phyloP scores from a whole-genome alignment of 1,140 invertebrate genomes.

The Leguminivora glycinivorella region DNA sequence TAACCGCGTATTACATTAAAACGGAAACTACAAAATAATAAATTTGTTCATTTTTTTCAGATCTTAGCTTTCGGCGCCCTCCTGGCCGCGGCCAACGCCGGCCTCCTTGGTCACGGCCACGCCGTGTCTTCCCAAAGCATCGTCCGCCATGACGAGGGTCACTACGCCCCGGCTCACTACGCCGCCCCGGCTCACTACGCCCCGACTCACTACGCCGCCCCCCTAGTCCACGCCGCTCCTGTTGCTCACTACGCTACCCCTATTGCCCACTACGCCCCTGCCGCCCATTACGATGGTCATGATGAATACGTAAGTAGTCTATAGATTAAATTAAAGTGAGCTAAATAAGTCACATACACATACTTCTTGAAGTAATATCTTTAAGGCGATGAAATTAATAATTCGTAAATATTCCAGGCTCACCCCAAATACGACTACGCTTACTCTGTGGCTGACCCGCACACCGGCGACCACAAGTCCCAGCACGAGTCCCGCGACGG shows the following conservation, averaged over 20 bases:
- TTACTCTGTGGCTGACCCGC: constrained; percentile 77
- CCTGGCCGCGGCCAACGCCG: constrained; percentile 53
- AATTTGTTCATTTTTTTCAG: constrained; percentile 33
- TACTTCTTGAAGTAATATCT: not conserved
- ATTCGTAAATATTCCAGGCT: constrained; percentile 39
- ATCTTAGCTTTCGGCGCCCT: constrained; percentile 50
- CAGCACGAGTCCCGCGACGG: constrained; percentile 62
- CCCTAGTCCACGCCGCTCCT: constrained; percentile 36
- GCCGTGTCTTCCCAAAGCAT: constrained; percentile 71
- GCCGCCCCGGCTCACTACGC: constrained; percentile 32
- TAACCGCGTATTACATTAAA: not conserved
- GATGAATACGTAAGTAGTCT: constrained; percentile 54
- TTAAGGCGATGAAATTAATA: not conserved
- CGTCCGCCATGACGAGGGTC: constrained; percentile 58
- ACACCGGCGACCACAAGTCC: constrained; percentile 61
- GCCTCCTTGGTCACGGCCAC: constrained; percentile 46
- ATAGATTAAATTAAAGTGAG: no score
- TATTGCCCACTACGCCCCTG: constrained; percentile 35
- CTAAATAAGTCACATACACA: no score
- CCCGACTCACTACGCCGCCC: constrained; percentile 47
- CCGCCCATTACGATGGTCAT: constrained; percentile 46
- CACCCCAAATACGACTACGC: constrained; percentile 74
- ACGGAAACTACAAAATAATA: not conserved
- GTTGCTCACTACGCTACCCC: constrained; percentile 36
- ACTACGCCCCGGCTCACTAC: constrained; percentile 31